phyloP scores from a whole-genome alignment of 1,140 invertebrate species.

The Pemphigus obesinymphae region DNA sequence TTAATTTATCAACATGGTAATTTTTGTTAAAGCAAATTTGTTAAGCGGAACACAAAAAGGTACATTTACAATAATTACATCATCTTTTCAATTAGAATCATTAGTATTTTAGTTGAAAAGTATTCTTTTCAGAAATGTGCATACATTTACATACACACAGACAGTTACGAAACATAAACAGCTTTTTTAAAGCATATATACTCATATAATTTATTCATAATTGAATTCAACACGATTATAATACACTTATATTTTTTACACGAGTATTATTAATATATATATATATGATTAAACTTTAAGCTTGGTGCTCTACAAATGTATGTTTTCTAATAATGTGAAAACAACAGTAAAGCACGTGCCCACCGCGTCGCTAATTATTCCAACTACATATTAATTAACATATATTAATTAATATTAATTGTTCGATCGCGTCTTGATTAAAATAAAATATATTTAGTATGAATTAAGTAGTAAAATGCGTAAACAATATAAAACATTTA shows the following conservation, averaged over 20 bases:
- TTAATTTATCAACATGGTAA: not conserved
- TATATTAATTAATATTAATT: slow-evolving; percentile 34
- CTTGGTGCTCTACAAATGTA: slow-evolving; percentile 24
- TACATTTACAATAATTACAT: not conserved
- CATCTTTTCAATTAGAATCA: not conserved
- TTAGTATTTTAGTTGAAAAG: not conserved
- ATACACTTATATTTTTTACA: not conserved
- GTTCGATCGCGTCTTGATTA: not conserved
- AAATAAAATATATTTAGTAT: not conserved
- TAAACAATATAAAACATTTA: not conserved
- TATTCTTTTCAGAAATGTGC: not conserved
- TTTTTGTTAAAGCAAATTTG: not conserved
- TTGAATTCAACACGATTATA: not conserved
- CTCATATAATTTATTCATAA: not conserved
- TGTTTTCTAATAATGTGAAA: slow-evolving; percentile 31
- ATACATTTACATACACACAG: not conserved
- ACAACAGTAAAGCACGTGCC: slow-evolving; percentile 30
- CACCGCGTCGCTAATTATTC: not conserved
- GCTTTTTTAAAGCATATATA: not conserved
- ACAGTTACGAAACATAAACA: not conserved
- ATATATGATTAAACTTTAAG: not conserved
- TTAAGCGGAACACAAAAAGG: not conserved
- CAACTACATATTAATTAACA: slow-evolving; percentile 39
- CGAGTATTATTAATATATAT: not conserved
- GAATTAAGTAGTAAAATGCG: not conserved